phyloP scores from a whole-genome alignment of 2,113 vertebrate species.

The Halichoerus grypus region DNA sequence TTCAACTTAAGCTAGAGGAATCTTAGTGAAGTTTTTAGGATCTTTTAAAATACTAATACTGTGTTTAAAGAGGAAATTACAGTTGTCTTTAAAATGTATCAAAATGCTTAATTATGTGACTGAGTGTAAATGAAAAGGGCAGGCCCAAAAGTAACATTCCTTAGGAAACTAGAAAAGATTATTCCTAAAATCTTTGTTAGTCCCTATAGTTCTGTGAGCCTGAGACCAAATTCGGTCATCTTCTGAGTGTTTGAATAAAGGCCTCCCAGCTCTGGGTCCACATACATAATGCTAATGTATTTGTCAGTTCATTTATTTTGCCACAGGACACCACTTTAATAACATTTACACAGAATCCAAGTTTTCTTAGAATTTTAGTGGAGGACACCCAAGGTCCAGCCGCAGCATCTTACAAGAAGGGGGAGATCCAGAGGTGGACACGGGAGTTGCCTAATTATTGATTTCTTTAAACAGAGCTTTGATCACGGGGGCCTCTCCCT shows the following conservation, averaged over 20 bases:
- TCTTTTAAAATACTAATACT: conserved; percentile 17
- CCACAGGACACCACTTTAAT: neutral
- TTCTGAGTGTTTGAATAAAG: neutral
- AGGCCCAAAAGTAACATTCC: neutral
- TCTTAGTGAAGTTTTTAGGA: neutral
- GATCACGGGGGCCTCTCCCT: neutral
- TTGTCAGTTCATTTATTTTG: neutral
- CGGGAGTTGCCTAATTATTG: neutral
- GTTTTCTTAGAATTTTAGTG: neutral
- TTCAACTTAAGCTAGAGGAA: conserved; percentile 11
- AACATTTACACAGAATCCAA: neutral
- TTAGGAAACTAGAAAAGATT: neutral
- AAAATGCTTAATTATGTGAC: neutral
- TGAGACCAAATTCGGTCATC: neutral
- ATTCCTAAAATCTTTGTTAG: neutral
- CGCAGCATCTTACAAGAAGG: neutral
- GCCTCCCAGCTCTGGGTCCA: neutral
- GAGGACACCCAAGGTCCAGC: neutral
- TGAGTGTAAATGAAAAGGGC: neutral
- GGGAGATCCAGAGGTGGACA: neutral
- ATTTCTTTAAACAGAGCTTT: neutral
- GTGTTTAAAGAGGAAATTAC: conserved; percentile 32
- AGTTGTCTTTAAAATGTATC: conserved; percentile 19
- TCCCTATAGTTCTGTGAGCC: neutral
- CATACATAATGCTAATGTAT: neutral